These are phyloP conservation scores for Drosophila ficusphila DNA, from an alignment of 1,140 invertebrate genomes.

Conservation along the genomic window DNA sequence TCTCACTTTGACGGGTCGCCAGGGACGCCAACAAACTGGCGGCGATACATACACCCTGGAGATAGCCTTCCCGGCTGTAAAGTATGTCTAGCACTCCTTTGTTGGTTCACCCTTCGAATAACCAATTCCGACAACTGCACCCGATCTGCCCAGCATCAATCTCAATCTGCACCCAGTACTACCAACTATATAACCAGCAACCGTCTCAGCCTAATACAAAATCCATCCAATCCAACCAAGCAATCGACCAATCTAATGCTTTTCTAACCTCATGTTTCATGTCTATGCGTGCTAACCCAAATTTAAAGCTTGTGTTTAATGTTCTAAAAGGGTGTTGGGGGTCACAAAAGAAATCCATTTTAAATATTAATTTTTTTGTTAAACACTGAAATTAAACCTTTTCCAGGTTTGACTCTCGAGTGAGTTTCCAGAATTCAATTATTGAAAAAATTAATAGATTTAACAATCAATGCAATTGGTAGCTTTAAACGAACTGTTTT, in stretches of 20 bases:
- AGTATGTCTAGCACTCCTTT: conserved; percentile 88
- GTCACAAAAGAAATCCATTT: background rate
- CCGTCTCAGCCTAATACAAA: conserved; percentile 36
- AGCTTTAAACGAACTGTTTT: too few species aligned
- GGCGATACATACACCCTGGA: conserved; percentile 94
- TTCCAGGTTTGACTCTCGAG: too few species aligned
- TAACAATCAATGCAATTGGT: too few species aligned
- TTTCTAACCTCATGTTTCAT: conserved; percentile 45
- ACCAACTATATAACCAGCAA: conserved; percentile 29
- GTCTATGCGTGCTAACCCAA: conserved; percentile 49
- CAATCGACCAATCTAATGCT: conserved; percentile 20
- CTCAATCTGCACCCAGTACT: conserved; percentile 59
- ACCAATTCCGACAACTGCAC: conserved; percentile 47
- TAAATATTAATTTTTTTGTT: too few species aligned
- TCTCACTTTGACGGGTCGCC: conserved; percentile 84
- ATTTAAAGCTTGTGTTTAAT: background rate
- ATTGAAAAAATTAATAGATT: too few species aligned
- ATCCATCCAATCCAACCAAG: conserved; percentile 14
- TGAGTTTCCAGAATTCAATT: too few species aligned
- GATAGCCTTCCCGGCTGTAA: conserved; percentile 95
- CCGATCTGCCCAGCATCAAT: conserved; percentile 42
- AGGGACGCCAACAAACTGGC: conserved; percentile 87
- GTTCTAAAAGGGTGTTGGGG: background rate
- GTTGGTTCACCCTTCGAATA: conserved; percentile 15
- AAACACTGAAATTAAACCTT: too few species aligned